phyloP scores from a whole-genome alignment of 2,888 invertebrate genomes.

The Ophioninae sp. region DNA sequence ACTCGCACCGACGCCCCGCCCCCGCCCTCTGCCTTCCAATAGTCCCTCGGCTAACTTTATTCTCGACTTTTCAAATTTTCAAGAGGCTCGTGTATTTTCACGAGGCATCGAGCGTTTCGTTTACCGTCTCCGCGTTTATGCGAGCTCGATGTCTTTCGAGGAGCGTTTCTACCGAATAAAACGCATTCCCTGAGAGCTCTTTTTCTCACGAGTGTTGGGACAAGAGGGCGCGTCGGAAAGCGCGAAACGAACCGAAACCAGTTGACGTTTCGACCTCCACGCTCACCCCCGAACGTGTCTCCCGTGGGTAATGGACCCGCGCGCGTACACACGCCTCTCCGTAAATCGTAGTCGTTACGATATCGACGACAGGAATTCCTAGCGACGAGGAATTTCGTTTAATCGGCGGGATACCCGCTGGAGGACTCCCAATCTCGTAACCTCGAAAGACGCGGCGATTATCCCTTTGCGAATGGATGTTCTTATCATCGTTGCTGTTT shows the following conservation, averaged over 20 bases:
- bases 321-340: too few species aligned
- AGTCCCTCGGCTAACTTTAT: slow-evolving; percentile 43
- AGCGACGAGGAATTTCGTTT: too few species aligned
- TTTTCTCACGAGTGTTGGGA: neutral
- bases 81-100: slow-evolving; percentile 33
- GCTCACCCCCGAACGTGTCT: slow-evolving; percentile 25
- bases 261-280: slow-evolving; percentile 47
- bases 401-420: too few species aligned
- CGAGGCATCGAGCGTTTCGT: slow-evolving; percentile 10
- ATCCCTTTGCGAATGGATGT: too few species aligned
- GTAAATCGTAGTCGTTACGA: too few species aligned
- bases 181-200: slow-evolving; percentile 31
- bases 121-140: neutral
- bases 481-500: neutral
- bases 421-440: too few species aligned
- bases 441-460: too few species aligned
- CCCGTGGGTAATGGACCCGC: neutral
- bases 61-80: slow-evolving; percentile 30
- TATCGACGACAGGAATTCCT: too few species aligned
- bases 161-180: slow-evolving; percentile 41
- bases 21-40: slow-evolving; percentile 10
- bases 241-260: slow-evolving; percentile 9
- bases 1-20: slow-evolving; percentile 1
- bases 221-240: neutral
- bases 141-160: slow-evolving; percentile 35